phyloP scores from a whole-genome alignment of 1,140 invertebrate species.

The Phenacoccus solenopsis region DNA sequence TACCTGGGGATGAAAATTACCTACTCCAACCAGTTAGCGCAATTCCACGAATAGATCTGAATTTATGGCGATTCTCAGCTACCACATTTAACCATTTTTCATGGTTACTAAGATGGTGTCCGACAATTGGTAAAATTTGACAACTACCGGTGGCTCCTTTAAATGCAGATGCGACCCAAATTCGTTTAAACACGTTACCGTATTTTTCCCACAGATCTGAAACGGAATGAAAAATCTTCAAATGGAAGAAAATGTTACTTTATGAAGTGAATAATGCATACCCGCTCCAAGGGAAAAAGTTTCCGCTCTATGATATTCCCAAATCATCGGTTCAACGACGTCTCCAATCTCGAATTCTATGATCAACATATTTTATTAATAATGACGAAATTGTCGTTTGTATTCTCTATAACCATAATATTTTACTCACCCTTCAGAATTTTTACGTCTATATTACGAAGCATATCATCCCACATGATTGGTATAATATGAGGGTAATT shows the following conservation, averaged over 20 bases:
- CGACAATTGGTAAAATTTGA: conserved; percentile 44
- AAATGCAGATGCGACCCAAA: conserved; percentile 52
- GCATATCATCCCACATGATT: conserved; percentile 93
- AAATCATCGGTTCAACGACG: conserved; percentile 73
- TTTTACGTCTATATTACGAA: conserved; percentile 52
- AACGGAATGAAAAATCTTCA: not conserved
- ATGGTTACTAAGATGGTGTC: conserved; percentile 52
- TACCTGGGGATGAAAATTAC: conserved; percentile 29
- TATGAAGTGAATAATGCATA: conserved; percentile 27
- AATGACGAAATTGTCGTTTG: not conserved
- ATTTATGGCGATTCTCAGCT: conserved; percentile 36
- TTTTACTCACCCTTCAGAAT: conserved; percentile 41
- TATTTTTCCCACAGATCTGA: conserved; percentile 39
- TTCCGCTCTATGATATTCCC: conserved; percentile 46
- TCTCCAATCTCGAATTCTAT: conserved; percentile 48
- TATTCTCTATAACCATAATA: not conserved
- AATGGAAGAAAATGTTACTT: not conserved
- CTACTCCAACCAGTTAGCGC: conserved; percentile 68
- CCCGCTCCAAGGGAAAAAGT: conserved; percentile 36
- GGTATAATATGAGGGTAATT: conserved; percentile 50
- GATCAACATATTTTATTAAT: conserved; percentile 27
- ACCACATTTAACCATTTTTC: conserved; percentile 49
- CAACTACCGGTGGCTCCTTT: conserved; percentile 49
- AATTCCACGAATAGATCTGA: conserved; percentile 43
- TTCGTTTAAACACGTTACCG: conserved; percentile 39